These are phyloP conservation scores for Metopia argyrocephala DNA, from an alignment of 2,888 invertebrate species.

Conservation along the genomic window DNA sequence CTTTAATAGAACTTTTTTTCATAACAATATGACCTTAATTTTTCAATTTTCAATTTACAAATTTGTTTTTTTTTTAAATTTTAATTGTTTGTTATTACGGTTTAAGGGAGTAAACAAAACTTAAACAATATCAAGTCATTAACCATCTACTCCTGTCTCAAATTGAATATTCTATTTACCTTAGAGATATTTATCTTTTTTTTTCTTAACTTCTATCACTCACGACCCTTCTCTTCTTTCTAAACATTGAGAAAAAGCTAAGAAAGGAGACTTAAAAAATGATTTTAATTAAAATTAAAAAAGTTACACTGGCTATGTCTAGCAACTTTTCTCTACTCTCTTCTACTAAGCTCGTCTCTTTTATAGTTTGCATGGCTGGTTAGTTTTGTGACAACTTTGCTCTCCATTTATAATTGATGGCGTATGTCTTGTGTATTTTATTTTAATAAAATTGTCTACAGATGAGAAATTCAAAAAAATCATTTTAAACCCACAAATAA, in stretches of 20 bases:
- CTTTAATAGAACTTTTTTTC: no score
- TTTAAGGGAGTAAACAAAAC: not conserved
- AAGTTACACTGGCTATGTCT: slow-evolving; percentile 5
- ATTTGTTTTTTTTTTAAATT: slow-evolving; percentile 2
- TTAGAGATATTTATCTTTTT: not conserved
- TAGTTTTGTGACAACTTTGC: slow-evolving; percentile 20
- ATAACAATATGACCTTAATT: slow-evolving; percentile 43
- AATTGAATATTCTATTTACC: slow-evolving; percentile 23
- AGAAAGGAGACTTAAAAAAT: no score
- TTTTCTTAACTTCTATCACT: no score
- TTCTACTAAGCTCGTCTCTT: not conserved
- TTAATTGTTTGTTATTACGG: not conserved
- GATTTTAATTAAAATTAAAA: not conserved
- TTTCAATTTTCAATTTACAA: slow-evolving; percentile 38
- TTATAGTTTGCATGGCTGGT: not conserved
- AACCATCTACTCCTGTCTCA: slow-evolving; percentile 43
- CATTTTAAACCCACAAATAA: slow-evolving; percentile 45
- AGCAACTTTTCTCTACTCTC: not conserved
- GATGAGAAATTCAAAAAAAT: slow-evolving; percentile 3
- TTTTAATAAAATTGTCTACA: not conserved
- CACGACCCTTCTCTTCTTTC: no score
- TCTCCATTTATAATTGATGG: not conserved
- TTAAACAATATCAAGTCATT: slow-evolving; percentile 48
- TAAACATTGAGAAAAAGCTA: no score
- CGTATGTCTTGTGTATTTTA: not conserved